Conservation (phyloP, 2,797 vertebrate genomes). For the Hippocampus kuda region DNA sequence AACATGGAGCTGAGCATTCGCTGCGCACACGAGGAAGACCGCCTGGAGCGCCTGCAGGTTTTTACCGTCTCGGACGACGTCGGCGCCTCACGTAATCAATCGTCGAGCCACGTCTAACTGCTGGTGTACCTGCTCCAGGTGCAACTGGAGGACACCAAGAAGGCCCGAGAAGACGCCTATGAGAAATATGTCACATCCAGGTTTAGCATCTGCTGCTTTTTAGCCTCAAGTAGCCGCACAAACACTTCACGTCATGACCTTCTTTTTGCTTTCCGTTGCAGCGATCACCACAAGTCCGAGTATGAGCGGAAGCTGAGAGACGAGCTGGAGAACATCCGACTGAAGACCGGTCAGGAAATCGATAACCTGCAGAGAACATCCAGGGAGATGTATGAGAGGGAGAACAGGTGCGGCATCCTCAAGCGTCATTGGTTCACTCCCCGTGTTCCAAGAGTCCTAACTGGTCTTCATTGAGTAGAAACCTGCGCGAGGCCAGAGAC, state of each 20-base stretch:
- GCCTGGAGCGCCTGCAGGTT: conserved; percentile 82
- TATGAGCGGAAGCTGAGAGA: conserved; percentile 84
- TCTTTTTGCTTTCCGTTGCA: conserved; percentile 32
- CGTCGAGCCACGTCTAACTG: background rate
- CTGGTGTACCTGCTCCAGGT: conserved; percentile 42
- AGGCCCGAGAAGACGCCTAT: conserved; percentile 85
- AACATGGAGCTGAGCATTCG: conserved; percentile 91
- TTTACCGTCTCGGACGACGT: background rate
- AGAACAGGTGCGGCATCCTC: conserved; percentile 76
- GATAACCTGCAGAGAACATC: conserved; percentile 84
- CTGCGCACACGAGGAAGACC: conserved; percentile 85
- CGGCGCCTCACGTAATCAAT: background rate
- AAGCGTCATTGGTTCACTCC: background rate
- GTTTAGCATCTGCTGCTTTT: conserved; percentile 50
- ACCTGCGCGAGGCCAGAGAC: conserved; percentile 87
- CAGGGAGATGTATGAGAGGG: conserved; percentile 94
- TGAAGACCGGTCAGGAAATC: conserved; percentile 90
- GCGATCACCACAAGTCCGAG: conserved; percentile 89
- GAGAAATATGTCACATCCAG: conserved; percentile 94
- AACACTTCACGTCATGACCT: background rate
- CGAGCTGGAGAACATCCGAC: conserved; percentile 83
- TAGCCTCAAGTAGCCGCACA: background rate
- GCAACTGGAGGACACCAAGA: conserved; percentile 89
- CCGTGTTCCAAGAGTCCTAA: background rate
- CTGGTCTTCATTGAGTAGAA: conserved; percentile 60